Evolutionary conservation across 1,140 invertebrate genomes (phyloP).

Genomic region (Drosophila mojavensis): DNA sequence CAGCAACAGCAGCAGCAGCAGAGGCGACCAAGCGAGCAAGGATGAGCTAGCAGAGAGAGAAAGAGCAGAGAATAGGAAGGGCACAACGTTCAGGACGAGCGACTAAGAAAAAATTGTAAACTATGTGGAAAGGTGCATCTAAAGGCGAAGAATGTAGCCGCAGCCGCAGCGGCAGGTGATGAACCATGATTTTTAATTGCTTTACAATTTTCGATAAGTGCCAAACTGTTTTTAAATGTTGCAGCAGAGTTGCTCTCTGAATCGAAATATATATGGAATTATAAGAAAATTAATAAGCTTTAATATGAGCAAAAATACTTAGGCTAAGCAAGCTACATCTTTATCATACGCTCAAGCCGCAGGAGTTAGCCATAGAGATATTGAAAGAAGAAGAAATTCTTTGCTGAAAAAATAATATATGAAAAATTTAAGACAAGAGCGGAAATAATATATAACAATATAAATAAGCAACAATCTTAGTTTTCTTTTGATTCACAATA

Average conservation of each 20-base stretch:
- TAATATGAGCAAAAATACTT: not conserved
- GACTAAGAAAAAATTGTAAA: conserved; percentile 32
- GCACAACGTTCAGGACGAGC: conserved; percentile 22
- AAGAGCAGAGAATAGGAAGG: not conserved
- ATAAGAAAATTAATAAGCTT: not conserved
- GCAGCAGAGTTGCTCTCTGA: not conserved
- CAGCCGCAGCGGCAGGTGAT: conserved; percentile 28
- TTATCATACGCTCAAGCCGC: too few relatives aligned
- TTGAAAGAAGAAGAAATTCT: too few relatives aligned
- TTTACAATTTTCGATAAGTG: conserved; percentile 10
- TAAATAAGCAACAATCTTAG: too few relatives aligned
- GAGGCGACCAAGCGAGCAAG: conserved; percentile 62
- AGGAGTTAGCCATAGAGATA: too few relatives aligned
- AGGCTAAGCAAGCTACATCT: too few relatives aligned
- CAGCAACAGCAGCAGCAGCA: not conserved
- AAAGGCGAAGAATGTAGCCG: conserved; percentile 28
- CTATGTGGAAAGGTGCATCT: conserved; percentile 30
- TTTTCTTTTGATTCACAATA: too few relatives aligned
- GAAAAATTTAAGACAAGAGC: too few relatives aligned
- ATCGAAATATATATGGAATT: not conserved
- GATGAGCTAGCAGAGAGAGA: not conserved
- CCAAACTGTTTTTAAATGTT: not conserved
- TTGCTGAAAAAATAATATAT: too few relatives aligned
- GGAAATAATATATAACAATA: too few relatives aligned
- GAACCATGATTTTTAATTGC: conserved; percentile 50